Conservation (phyloP, 2,888 invertebrate species). For the Erebia palarica region DNA sequence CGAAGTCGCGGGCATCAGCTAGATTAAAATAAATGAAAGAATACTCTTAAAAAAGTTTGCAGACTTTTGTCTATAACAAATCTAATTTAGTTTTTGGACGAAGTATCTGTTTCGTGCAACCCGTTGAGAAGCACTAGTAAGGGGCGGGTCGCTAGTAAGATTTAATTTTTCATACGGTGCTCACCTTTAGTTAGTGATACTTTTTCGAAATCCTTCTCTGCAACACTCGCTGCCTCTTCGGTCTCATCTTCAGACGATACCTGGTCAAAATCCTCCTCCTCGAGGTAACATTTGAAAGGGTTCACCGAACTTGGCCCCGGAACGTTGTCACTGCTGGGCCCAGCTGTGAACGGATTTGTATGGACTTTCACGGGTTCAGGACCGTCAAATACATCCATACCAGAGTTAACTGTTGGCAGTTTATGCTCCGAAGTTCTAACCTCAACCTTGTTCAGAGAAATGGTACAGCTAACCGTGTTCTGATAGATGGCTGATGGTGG, state of each 20-base stretch:
- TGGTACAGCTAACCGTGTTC: slow-evolving; percentile 52
- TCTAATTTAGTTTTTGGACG: too few relatives aligned
- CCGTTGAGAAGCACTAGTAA: too few relatives aligned
- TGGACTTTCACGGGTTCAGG: slow-evolving; percentile 43
- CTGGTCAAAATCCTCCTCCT: slow-evolving; percentile 27
- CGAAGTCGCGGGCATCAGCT: too few relatives aligned
- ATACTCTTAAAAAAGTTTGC: too few relatives aligned
- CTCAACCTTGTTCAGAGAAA: slow-evolving; percentile 26
- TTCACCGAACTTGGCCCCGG: slow-evolving; percentile 49
- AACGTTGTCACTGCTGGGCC: neutral
- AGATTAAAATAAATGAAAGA: too few relatives aligned
- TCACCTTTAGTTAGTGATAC: slow-evolving; percentile 63
- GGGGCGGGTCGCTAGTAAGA: too few relatives aligned
- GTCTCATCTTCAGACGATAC: slow-evolving; percentile 22
- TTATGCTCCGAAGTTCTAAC: neutral
- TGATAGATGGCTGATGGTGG: slow-evolving; percentile 58
- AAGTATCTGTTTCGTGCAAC: too few relatives aligned
- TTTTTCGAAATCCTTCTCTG: slow-evolving; percentile 51
- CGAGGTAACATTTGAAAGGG: slow-evolving; percentile 53
- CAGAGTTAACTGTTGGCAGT: neutral
- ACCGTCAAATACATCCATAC: slow-evolving; percentile 56
- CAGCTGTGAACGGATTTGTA: slow-evolving; percentile 59
- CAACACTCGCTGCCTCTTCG: slow-evolving; percentile 35
- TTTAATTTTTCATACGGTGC: neutral
- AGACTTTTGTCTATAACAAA: too few relatives aligned